Evolutionary conservation across 2,113 vertebrate species (phyloP), one percentile per base, ranked within the genome.

Genomic region (Mirza zaza): DNA sequence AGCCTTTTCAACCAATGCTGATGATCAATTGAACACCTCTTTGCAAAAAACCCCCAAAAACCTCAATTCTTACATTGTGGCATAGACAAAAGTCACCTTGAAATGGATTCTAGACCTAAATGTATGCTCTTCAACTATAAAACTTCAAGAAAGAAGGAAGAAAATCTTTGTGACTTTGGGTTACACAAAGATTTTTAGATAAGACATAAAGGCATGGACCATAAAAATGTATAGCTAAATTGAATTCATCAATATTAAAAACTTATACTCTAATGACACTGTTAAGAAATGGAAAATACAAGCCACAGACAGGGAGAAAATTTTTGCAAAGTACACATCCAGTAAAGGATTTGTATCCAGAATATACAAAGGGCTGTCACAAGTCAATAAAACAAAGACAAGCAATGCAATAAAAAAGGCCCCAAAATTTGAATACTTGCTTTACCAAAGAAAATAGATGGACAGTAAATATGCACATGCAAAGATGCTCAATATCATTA

Each of bases 381-480:
- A 13, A 45, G 25, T 27, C 52, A 32, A 2, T 29, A 20, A 42
- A 15, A 70, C 34, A 27, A 18, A 48, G 32, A 50, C 17, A 21
- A 18, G 27, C 5, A 52, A 18, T 0, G 6, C 12, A 55, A 23
- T 2, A 21, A 39, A 80, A 65, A 39, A 8, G 34, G 68, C 42
- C 36, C 63, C 29, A 8, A 6, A 34, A 13, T 23, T 0, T 20
- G 36, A 87, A 39, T 9, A 21, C 13, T 42, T 14, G 0, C 70
- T 25, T 36, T 11, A 25, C 39, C 71, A 68, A 34, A 84, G 55
- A 25, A 75, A 79, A 36, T 8, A 11, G 32, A 25, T 1, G 12
- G 34, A 1, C 3, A 10, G 42, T 27, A 17, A 36, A 36, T 11
- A 21, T 1, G 6, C 57, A 13, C 21, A 2, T 1, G 13, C 32